Percentiles rank a stretch among this genome's conserved stretches.
phyloP scores from a whole-genome alignment of 2,888 invertebrate genomes.

The Adelognathus sp. region DNA sequence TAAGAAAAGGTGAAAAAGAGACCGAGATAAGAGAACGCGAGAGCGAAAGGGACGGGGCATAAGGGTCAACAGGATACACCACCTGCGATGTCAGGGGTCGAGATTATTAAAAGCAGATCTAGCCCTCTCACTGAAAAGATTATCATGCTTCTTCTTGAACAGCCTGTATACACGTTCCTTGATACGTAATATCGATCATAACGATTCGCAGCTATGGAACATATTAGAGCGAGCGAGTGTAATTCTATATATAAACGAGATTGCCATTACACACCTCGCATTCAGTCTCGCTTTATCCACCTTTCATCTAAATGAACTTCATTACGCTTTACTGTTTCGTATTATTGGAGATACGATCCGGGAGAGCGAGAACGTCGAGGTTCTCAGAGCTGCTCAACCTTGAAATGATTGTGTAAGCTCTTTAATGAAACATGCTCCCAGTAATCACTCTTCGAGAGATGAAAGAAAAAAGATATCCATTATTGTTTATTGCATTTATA shows the following conservation, averaged over 20 bases:
- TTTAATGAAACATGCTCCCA: background rate
- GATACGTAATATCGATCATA: conserved; percentile 33
- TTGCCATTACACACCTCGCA: conserved; percentile 9
- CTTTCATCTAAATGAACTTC: conserved; percentile 72
- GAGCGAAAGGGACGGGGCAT: conserved; percentile 53
- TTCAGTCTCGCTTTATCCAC: conserved; percentile 64
- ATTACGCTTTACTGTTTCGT: conserved; percentile 72
- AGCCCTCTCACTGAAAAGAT: conserved; percentile 35
- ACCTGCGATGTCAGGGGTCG: conserved; percentile 63
- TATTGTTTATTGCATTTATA: background rate
- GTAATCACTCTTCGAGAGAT: background rate
- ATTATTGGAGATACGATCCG: conserved; percentile 68
- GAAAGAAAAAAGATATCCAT: background rate
- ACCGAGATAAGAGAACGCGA: conserved; percentile 40
- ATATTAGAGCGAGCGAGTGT: background rate
- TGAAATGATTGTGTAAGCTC: conserved; percentile 14
- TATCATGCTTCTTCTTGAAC: too few species aligned
- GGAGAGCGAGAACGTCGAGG: conserved; percentile 34
- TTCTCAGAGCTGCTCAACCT: conserved; percentile 26
- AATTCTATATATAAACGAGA: background rate
- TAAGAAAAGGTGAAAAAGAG: conserved; percentile 10
- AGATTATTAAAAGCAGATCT: conserved; percentile 59
- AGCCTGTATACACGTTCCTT: conserved; percentile 33
- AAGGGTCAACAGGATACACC: conserved; percentile 65
- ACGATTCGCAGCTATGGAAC: background rate